Base-by-base conservation (phyloP, 2,888 invertebrate species). In the Ichneumoninae sp. region DNA sequence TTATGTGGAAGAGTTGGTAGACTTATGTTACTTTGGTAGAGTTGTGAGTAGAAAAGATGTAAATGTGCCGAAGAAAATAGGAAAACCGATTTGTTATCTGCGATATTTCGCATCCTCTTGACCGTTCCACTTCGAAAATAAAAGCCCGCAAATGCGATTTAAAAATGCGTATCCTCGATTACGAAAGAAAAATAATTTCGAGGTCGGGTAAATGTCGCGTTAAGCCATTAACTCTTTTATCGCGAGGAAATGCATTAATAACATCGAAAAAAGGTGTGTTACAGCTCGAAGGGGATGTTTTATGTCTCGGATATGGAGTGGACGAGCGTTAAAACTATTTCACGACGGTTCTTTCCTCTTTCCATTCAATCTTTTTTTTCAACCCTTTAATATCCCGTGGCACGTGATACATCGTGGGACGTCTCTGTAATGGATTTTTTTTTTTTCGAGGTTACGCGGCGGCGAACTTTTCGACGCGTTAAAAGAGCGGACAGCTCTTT, bases 391-490 rank as follows among this genome's bases (percentile, higher is more conserved):
- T 66, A 72, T 72, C 22, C n/a, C 44, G 22, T 47, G 79, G 54
- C 79, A 72, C 79, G 72, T 72, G 79, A 72, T 66, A 65, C 79
- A 80, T 72, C 54, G 40, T 54, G 50, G 62, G 40, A 80, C 36
- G 65, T 78, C 62, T 69, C 36, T 70, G 47, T 78, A 78, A 78
- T 70, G 70, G 70, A 78, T 60, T 70, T 80, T 80, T 66, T 66
- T 44, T 44, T 30, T 44, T n/a, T 33, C 30, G 40, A 16, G 40
- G 40, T 47, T 22, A 50, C 52, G 60, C 60, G 60, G 30, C 52
- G 60, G 36, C n/a, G 47, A 69, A 60, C 16, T 60, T 74, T 60
- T 68, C 50, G 74, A 68, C 68, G 76, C 70, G 69, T 70, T 70
- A 70, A 62, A 69, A 75, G 77, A 70, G 50, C 52, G 52, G 47